Evolutionary conservation across 2,113 vertebrate species (phyloP).

Genomic region (Cheilinus undulatus): DNA sequence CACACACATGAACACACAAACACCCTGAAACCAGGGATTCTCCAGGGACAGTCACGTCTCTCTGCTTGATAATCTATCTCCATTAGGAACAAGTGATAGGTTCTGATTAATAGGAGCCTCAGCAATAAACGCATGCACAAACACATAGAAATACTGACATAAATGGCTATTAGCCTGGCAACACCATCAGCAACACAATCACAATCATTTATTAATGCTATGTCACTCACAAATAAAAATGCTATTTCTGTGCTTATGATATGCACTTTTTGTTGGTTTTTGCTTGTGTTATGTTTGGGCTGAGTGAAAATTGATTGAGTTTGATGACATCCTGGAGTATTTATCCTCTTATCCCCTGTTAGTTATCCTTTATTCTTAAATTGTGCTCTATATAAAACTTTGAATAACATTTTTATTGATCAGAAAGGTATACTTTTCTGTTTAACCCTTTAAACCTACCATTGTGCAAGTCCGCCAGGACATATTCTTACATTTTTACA

Average conservation of each 20-base stretch:
- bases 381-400: background rate
- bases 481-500: no score
- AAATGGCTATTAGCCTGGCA: conserved; percentile 52
- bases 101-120: conserved; percentile 75
- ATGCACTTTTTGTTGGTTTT: conserved; percentile 15
- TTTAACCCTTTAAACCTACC: no score
- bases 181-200: conserved; percentile 52
- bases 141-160: conserved; percentile 51
- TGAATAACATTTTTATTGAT: no score
- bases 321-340: background rate
- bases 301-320: conserved; percentile 12
- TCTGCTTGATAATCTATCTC: conserved; percentile 79
- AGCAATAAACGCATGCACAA: conserved; percentile 64
- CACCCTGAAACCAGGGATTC: conserved; percentile 34
- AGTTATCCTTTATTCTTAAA: no score
- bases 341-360: background rate
- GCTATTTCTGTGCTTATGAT: conserved; percentile 44
- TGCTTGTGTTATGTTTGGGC: conserved; percentile 1
- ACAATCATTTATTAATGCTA: conserved; percentile 64
- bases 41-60: conserved; percentile 70
- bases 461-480: no score
- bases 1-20: conserved; percentile 15
- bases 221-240: conserved; percentile 57
- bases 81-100: conserved; percentile 77
- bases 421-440: no score